Evolutionary conservation across 2,888 invertebrate species (phyloP).

Genomic region (Ceriagrion tenellum): DNA sequence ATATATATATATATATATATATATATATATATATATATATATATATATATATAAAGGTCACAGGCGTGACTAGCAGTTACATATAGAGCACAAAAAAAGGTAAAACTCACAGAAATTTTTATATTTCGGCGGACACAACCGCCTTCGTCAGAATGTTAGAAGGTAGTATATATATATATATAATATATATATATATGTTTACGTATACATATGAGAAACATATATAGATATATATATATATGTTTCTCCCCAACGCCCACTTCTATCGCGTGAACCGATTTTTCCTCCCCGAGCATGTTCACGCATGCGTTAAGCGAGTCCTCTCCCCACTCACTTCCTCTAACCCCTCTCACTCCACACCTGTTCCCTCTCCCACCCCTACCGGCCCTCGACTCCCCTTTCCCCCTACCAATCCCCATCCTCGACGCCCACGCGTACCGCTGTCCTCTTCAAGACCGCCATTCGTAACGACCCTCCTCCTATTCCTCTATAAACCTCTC

Average conservation of each 20-base stretch:
- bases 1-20: no score
- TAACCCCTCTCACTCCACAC: neutral
- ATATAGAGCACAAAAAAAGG: no score
- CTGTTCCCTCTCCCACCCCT: neutral
- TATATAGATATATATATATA: no score
- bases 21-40: no score
- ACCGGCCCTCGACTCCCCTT: neutral
- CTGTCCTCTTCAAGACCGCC: neutral
- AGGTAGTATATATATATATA: no score
- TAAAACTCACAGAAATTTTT: no score
- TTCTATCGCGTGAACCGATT: neutral
- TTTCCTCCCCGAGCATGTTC: neutral
- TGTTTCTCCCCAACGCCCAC: neutral
- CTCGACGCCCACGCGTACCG: neutral
- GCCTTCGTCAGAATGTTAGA: no score
- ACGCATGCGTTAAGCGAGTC: conserved; percentile 18
- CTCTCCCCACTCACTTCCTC: neutral
- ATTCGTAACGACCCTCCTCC: neutral
- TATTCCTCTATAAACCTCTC: neutral
- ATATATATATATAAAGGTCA: no score
- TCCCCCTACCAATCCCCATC: neutral
- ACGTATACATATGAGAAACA: no score
- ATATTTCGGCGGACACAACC: no score
- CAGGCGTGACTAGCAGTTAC: no score
- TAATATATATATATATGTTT: no score